Evolutionary conservation across 2,797 vertebrate species (phyloP).

Genomic region (Choloepus didactylus): DNA sequence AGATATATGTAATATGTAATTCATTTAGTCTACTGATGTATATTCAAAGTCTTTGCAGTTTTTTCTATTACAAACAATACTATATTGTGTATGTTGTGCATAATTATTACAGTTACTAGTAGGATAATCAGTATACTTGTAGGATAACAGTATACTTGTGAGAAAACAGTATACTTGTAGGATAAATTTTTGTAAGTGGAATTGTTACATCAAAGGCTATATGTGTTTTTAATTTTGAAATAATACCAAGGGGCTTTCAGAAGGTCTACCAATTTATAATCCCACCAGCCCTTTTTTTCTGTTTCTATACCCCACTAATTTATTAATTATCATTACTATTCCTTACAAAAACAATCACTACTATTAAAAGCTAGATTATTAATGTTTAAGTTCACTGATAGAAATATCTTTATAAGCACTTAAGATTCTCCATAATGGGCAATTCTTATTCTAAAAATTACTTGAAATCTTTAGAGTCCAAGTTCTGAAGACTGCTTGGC

Average conservation of each 20-base stretch:
- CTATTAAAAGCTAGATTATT: slow-evolving; percentile 6
- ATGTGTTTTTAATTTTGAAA: slow-evolving; percentile 4
- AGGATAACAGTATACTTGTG: background rate
- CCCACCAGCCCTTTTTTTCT: background rate
- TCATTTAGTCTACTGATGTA: background rate
- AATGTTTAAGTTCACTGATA: background rate
- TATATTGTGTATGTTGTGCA: background rate
- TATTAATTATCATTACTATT: background rate
- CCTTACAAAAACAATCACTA: slow-evolving; percentile 8
- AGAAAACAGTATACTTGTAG: background rate
- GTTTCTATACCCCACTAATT: background rate
- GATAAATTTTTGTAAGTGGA: background rate
- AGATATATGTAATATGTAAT: background rate
- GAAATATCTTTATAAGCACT: slow-evolving; percentile 6
- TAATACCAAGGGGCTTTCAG: background rate
- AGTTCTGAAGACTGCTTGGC: background rate
- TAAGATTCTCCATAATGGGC: background rate
- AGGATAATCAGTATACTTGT: background rate
- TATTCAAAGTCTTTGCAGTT: background rate
- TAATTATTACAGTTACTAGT: background rate
- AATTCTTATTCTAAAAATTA: background rate
- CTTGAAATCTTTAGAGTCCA: background rate
- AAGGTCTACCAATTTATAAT: background rate
- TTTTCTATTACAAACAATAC: background rate
- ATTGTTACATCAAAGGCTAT: background rate